Conservation (phyloP, 2,888 invertebrate species). For the Agrochola lychnidis region DNA sequence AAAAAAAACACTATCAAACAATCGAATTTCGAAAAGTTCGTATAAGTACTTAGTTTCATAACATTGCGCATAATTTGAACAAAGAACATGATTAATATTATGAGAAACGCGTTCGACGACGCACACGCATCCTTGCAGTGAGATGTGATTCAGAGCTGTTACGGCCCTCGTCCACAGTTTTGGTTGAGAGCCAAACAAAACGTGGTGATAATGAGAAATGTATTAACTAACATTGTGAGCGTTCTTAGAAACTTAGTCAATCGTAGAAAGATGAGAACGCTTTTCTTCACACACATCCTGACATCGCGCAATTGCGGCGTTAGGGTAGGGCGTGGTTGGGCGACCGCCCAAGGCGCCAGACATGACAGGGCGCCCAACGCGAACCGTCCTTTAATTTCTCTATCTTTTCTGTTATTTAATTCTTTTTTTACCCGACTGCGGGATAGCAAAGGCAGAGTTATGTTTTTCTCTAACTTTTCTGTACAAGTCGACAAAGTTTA, state of each 20-base stretch:
- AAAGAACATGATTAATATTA: constrained; percentile 54
- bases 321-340: too few species aligned
- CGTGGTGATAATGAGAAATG: constrained; percentile 24
- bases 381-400: too few species aligned
- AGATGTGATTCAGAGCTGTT: constrained; percentile 53
- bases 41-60: constrained; percentile 27
- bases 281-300: constrained; percentile 7
- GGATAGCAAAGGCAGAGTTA: too few species aligned
- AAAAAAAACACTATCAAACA: constrained; percentile 2
- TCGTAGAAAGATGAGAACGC: background rate
- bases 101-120: constrained; percentile 24
- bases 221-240: constrained; percentile 34
- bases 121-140: constrained; percentile 39
- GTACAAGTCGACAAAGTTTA: too few species aligned
- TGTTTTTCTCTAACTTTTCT: too few species aligned
- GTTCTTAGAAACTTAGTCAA: constrained; percentile 52
- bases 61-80: constrained; percentile 45
- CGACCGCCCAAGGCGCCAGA: too few species aligned
- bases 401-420: too few species aligned
- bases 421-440: too few species aligned
- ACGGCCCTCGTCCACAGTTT: constrained; percentile 21
- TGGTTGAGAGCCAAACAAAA: constrained; percentile 58
- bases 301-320: too few species aligned
- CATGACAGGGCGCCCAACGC: too few species aligned
- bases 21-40: constrained; percentile 2